Evolutionary conservation across 2,888 invertebrate species (phyloP), one percentile per base, ranked within the genome.

Genomic region (Norana najaformis): DNA sequence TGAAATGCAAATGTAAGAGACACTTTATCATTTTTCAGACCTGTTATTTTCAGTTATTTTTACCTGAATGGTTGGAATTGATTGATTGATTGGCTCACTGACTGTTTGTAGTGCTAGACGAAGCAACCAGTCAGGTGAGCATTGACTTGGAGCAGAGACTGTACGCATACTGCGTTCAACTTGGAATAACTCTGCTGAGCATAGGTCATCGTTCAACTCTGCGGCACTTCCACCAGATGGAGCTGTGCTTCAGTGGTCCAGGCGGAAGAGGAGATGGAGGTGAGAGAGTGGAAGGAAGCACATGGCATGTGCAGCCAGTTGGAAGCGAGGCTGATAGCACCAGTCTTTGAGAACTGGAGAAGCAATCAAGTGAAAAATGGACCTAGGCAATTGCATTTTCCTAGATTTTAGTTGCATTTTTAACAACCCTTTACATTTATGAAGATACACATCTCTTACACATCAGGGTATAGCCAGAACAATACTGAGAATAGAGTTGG

Each of bases 41-140:
- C 69, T 30, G 8, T 69, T 69, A 13, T 69, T 69, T 69, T 69
- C 30, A 69, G 30, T 69, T 53, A 4, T 30, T 5, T 30, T 30
- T 53, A 53, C 23, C 3, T 3, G n/a, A 69, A n/a, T 69, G n/a
- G 18, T 13, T 30, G 69, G n/a, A n/a, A n/a, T 69, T 69, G 13
- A n/a, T n/a, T n/a, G n/a, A n/a, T n/a, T 69, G 69, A 69, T 47
- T 23, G 47, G 23, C 47, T 47, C 5, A 23, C 23, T 47, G 47
- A 47, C 47, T 47, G 8, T 30, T 97, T 95, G 97, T 98, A 23
- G 95, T 99, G 0, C 95, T 99, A 88, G 99, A 99, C 94, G 99
- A 99, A 95, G 98, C 98, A 93, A 99, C 99, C 0, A 98, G 98
- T 94, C 99, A 99, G 0, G 98, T 99, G 0, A 98, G 98, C 82